These are phyloP conservation scores for Parazoanthus atlanticus DNA, from an alignment of 92 coral and sea anemone genomes.

Conservation along the genomic window DNA sequence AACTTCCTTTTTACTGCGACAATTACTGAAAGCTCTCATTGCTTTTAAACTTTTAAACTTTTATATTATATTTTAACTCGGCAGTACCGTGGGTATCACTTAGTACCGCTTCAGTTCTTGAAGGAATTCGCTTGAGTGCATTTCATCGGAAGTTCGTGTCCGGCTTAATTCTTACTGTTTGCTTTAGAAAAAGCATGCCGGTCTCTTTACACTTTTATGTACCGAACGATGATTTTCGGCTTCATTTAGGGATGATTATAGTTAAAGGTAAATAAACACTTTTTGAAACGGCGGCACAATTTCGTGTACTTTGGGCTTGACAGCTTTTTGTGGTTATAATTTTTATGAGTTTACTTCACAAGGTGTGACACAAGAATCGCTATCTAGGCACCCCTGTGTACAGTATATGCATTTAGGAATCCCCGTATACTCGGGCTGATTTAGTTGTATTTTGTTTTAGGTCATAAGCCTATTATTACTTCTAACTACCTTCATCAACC, in stretches of 20 bases:
- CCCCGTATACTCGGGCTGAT: no score
- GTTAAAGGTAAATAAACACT: slow-evolving; percentile 10
- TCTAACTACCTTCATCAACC: no score
- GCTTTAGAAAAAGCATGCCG: background rate
- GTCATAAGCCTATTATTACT: no score
- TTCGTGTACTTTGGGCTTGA: background rate
- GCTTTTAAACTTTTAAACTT: background rate
- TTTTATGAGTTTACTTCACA: background rate
- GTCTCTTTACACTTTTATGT: background rate
- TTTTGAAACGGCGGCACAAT: background rate
- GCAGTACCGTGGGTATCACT: background rate
- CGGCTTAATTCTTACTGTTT: slow-evolving; percentile 34
- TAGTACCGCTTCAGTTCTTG: background rate
- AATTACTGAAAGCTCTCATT: no score
- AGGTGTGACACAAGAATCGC: background rate
- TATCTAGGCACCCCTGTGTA: background rate
- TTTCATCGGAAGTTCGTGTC: slow-evolving; percentile 28
- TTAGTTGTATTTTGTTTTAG: no score
- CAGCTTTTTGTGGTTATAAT: background rate
- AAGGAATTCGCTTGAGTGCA: slow-evolving; percentile 21
- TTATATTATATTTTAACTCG: background rate
- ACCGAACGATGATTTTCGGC: background rate
- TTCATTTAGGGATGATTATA: background rate
- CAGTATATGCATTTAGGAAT: no score
- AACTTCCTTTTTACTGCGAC: background rate